phyloP scores from a whole-genome alignment of 30 jellyfish, hydroid and myxozoan genomes.

The Rhopilema esculentum region DNA sequence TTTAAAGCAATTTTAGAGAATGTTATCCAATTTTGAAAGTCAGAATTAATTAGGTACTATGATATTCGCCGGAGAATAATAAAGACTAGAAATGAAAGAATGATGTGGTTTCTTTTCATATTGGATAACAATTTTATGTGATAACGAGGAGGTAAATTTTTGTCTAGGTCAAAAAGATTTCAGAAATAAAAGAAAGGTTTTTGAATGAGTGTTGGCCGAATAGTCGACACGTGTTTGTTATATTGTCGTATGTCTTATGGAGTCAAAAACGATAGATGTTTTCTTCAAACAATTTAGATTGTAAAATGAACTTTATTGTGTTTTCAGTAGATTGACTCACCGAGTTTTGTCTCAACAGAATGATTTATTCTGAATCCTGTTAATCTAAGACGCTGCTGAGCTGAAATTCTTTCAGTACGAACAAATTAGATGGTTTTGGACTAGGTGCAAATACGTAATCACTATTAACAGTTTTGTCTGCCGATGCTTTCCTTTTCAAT shows the following conservation, averaged over 20 bases:
- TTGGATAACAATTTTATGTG: not conserved
- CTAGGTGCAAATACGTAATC: not conserved
- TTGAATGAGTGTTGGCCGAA: not conserved
- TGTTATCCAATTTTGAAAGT: not conserved
- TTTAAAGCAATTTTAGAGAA: not conserved
- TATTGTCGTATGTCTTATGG: not conserved
- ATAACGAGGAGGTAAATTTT: slow-evolving; percentile 12
- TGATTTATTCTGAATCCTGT: not conserved
- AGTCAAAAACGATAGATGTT: not conserved
- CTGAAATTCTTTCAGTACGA: not conserved
- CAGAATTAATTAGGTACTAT: not conserved
- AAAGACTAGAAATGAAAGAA: not conserved
- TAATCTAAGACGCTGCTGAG: not conserved
- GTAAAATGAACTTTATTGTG: not conserved
- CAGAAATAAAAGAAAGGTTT: not conserved
- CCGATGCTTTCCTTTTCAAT: not conserved
- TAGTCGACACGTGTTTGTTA: not conserved
- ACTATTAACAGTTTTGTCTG: not conserved
- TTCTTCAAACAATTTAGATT: no score
- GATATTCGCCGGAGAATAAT: not conserved
- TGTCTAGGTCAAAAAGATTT: slow-evolving; percentile 41
- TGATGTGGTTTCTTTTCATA: not conserved
- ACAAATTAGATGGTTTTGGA: not conserved
- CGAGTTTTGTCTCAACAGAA: not conserved
- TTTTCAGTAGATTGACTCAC: not conserved